Percentiles rank a stretch among this genome's conserved stretches.
These are phyloP conservation scores for Danaus melanippus DNA, from an alignment of 1,140 invertebrate genomes.

Conservation along the genomic window DNA sequence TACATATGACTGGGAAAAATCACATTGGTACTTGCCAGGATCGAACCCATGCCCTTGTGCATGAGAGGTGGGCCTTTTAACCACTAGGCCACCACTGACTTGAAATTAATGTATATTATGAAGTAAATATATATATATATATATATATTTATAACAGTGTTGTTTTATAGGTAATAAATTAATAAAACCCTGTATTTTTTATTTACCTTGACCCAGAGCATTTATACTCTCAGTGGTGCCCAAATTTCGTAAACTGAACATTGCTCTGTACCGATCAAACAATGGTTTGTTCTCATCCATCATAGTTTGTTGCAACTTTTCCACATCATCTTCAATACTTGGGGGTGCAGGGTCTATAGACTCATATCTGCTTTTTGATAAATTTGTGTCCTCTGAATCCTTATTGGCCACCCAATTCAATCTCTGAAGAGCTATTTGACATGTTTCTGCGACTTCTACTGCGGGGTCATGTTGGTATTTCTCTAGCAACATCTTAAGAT, in stretches of 20 bases:
- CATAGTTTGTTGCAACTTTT: constrained; percentile 77
- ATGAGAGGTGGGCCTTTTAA: too few species aligned
- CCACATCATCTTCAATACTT: constrained; percentile 73
- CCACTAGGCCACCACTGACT: too few species aligned
- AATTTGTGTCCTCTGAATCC: constrained; percentile 44
- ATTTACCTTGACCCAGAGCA: constrained; percentile 84
- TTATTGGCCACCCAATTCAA: constrained; percentile 81
- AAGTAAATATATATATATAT: neutral
- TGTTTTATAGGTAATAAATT: too few species aligned
- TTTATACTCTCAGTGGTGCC: constrained; percentile 83
- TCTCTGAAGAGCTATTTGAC: constrained; percentile 89
- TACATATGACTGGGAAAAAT: too few species aligned
- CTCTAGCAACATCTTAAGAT: constrained; percentile 80
- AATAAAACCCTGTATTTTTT: neutral
- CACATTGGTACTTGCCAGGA: too few species aligned
- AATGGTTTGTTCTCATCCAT: constrained; percentile 83
- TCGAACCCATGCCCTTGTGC: too few species aligned
- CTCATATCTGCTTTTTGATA: constrained; percentile 82
- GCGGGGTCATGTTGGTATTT: constrained; percentile 84
- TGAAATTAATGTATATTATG: too few species aligned
- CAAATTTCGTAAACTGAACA: constrained; percentile 96
- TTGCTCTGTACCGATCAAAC: constrained; percentile 95
- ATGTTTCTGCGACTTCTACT: constrained; percentile 95
- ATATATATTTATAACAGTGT: too few species aligned
- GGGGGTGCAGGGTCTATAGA: constrained; percentile 96